Conservation (phyloP, 2,888 invertebrate species). For the Balanococcus diminutus region DNA sequence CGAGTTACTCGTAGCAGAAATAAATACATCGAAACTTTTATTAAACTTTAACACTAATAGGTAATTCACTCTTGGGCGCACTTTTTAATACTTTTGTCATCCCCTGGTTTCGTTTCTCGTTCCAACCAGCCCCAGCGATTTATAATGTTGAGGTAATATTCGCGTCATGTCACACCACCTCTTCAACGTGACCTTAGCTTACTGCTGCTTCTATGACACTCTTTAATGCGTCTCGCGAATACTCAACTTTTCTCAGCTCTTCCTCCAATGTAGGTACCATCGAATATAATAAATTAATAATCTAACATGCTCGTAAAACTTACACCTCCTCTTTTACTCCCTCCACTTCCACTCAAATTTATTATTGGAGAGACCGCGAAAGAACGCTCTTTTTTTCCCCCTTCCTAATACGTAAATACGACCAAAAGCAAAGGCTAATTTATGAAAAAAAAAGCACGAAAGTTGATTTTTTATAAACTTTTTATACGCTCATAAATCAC, state of each 20-base stretch:
- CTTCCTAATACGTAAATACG: neutral
- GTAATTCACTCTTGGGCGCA: neutral
- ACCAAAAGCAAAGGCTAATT: neutral
- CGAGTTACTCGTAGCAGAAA: too few relatives aligned
- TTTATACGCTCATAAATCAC: slow-evolving; percentile 32
- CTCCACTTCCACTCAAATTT: too few relatives aligned
- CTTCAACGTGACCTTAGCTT: neutral
- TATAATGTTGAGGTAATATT: neutral
- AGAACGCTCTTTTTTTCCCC: neutral
- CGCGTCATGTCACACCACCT: neutral
- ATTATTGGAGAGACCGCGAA: neutral
- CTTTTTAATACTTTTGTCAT: neutral
- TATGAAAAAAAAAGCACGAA: slow-evolving; percentile 7
- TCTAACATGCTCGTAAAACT: neutral
- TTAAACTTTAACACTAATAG: neutral
- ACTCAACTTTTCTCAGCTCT: neutral
- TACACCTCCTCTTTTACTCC: neutral
- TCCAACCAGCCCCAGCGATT: neutral
- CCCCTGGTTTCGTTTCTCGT: neutral
- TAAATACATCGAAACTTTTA: too few relatives aligned
- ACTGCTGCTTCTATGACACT: neutral
- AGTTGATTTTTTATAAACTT: slow-evolving; percentile 25
- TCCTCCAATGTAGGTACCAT: neutral
- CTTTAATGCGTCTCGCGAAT: neutral
- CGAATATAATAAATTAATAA: neutral